A percentile compares a stretch with the other conserved stretches of the same genome.
Conservation (phyloP, 2,113 vertebrate genomes). For the Macquaria ambigua region DNA sequence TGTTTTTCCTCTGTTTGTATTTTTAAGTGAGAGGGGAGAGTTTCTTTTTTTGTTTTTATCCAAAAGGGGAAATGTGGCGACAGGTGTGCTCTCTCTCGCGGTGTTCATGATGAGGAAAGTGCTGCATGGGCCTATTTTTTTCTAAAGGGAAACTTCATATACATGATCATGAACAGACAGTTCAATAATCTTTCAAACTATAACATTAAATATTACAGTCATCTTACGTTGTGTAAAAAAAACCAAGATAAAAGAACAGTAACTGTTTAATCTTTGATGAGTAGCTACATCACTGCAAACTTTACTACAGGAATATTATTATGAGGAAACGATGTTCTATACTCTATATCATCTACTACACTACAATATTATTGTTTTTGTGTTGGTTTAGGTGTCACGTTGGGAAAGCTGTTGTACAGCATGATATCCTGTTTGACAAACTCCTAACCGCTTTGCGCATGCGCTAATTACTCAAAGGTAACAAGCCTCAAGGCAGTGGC, state of each 20-base stretch:
- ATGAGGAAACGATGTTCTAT: background rate
- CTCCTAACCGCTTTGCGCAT: slow-evolving; percentile 49
- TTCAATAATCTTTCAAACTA: background rate
- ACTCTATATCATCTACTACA: background rate
- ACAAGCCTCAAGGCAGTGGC: slow-evolving; percentile 1
- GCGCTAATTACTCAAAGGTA: slow-evolving; percentile 39
- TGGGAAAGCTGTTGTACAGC: background rate
- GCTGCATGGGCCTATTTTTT: background rate
- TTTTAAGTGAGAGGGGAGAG: background rate
- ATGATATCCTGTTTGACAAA: slow-evolving; percentile 56
- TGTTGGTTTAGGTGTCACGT: background rate
- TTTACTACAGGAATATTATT: background rate
- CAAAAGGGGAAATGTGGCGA: slow-evolving; percentile 24
- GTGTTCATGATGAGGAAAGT: slow-evolving; percentile 23
- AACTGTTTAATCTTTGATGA: background rate
- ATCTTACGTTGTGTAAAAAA: background rate
- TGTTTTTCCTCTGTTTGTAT: background rate
- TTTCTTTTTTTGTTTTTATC: background rate
- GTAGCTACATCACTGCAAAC: background rate
- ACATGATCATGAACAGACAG: background rate
- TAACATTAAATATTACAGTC: background rate
- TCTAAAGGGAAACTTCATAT: background rate
- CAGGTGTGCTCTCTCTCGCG: slow-evolving; percentile 74
- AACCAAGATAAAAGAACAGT: background rate
- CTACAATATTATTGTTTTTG: background rate